Percentiles rank a stretch among this genome's conserved stretches.
Evolutionary conservation across 2,797 vertebrate species (phyloP).

Genomic region (Sebastes aleutianus): DNA sequence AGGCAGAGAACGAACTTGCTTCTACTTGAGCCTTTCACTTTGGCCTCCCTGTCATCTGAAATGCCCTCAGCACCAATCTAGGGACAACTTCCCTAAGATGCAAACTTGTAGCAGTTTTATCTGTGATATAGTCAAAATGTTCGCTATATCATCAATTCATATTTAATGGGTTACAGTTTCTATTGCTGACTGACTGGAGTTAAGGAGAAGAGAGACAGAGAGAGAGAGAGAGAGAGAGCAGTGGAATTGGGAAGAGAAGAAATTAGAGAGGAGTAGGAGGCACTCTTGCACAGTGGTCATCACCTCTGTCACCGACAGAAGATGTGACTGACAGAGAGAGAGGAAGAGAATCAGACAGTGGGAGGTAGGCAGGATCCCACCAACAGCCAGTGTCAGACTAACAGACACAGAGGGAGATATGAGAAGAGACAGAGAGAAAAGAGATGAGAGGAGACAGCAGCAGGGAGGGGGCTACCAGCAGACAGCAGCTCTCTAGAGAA

Average conservation of each 20-base stretch:
- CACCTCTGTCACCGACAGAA: constrained; percentile 19
- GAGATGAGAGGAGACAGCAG: constrained; percentile 53
- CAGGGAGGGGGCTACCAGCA: constrained; percentile 40
- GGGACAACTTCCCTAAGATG: background rate
- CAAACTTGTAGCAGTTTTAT: background rate
- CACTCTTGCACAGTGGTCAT: background rate
- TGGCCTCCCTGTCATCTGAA: background rate
- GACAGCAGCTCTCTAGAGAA: constrained; percentile 49
- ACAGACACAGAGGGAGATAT: constrained; percentile 14
- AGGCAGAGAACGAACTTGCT: background rate
- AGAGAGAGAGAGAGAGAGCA: background rate
- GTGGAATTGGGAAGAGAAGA: background rate
- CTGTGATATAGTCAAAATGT: background rate
- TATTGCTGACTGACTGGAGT: background rate
- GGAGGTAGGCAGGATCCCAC: constrained; percentile 15
- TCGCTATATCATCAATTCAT: background rate
- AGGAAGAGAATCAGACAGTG: constrained; percentile 17
- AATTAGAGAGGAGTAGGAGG: background rate
- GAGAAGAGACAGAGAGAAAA: constrained; percentile 23
- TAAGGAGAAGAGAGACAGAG: background rate
- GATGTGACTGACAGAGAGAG: constrained; percentile 24
- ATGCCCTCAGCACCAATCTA: background rate
- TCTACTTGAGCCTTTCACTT: background rate
- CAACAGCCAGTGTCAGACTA: constrained; percentile 43
- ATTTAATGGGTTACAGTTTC: background rate